Conservation (phyloP, 2,888 invertebrate species). For the Halictus ligatus region DNA sequence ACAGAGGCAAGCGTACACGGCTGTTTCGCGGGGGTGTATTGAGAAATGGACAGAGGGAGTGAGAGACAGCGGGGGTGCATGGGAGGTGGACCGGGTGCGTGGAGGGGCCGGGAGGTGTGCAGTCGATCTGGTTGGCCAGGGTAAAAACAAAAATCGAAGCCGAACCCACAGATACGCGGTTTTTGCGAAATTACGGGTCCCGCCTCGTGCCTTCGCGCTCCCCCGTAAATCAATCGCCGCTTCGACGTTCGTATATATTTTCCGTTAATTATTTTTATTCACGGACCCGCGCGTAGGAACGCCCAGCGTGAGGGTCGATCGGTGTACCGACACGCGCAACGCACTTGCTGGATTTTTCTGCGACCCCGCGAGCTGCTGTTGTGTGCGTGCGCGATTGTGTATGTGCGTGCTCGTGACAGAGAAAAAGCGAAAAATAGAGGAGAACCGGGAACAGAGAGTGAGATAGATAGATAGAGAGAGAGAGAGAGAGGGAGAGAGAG, state of each 20-base stretch:
- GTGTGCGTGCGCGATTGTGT: conserved; percentile 25
- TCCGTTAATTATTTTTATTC: conserved; percentile 81
- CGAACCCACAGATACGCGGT: conserved; percentile 78
- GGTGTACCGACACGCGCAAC: conserved; percentile 36
- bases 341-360: conserved; percentile 13
- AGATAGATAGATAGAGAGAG: neutral
- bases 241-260: conserved; percentile 77
- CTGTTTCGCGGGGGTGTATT: neutral
- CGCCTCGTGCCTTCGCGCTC: conserved; percentile 74
- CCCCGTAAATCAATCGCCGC: conserved; percentile 80
- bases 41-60: conserved; percentile 16
- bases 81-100: conserved; percentile 10
- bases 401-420: neutral
- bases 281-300: conserved; percentile 75
- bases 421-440: neutral
- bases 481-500: neutral
- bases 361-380: conserved; percentile 4
- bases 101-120: conserved; percentile 38
- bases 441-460: neutral
- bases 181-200: conserved; percentile 77
- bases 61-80: conserved; percentile 8
- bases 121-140: conserved; percentile 67
- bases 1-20: neutral
- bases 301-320: conserved; percentile 60
- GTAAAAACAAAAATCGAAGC: conserved; percentile 78